Base-by-base conservation (phyloP, 2,888 invertebrate genomes). In the Acleris laterana region DNA sequence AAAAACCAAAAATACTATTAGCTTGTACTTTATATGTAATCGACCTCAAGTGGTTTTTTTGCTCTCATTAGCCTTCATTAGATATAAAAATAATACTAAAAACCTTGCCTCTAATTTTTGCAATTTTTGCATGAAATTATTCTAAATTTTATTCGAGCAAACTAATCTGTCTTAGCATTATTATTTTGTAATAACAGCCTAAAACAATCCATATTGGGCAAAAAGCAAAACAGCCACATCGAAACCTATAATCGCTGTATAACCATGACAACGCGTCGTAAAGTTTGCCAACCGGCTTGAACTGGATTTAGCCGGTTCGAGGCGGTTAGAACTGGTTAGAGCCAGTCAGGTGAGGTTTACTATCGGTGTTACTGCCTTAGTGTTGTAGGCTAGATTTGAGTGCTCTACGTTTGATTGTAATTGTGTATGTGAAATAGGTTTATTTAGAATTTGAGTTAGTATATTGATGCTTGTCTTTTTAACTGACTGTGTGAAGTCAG, bases 301-400 rank as follows among this genome's bases (percentile, higher is more conserved):
- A 59, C 19, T 49, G 58, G 58, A 49, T 59, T 59, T 59, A 63
- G 48, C 62, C 57, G 50, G 50, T 63, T 63, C 42, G 56, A 51
- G 49, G 56, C 63, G 63, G 63, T 63, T 57, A 32, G 42, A 63
- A 50, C 56, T 44, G 55, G 48, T 42, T 56, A 59, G 28, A 58
- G 49, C 53, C 19, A 68, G 62, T 61, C 32, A 68, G 64, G 64
- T 58, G 53, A 49, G 48, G 53, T 52, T 64, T 60, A 51, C 44
- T 19, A 32, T 42, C 25, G 57, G 58, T 20, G n/a, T 63, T 64
- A 56, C 59, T 64, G 42, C 20, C 58, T 59, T 59, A 32, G 49
- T 20, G 49, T 59, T 59, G 46, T 25, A 57, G 46, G 56, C 22
- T 42, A 42, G 55, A 13, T 56, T 22, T 22, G 56, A 22, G 6